These are phyloP conservation scores for Cerastoderma edule DNA, from an alignment of 2,888 invertebrate species.

Conservation along the genomic window DNA sequence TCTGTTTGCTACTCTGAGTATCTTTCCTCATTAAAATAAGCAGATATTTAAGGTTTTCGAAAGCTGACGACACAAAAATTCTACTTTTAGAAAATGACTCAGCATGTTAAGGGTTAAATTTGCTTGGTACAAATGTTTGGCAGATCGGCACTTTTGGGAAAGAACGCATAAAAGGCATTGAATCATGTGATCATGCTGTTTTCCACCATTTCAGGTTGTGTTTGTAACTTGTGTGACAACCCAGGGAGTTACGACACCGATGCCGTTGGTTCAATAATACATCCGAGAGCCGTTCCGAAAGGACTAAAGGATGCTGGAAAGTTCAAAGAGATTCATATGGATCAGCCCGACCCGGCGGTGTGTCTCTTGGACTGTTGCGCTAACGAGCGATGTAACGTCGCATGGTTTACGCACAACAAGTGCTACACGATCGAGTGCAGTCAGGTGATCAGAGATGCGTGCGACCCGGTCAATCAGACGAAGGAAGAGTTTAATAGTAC, in stretches of 20 bases:
- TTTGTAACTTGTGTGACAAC: conserved; percentile 34
- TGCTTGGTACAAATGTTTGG: no score
- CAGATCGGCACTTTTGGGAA: no score
- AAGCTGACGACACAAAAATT: no score
- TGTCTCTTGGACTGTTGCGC: conserved; percentile 53
- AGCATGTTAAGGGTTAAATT: no score
- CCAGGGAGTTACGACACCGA: neutral
- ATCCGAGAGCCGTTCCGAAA: conserved; percentile 32
- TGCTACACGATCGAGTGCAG: conserved; percentile 54
- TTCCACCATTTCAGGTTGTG: conserved; percentile 16
- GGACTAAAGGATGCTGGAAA: conserved; percentile 40
- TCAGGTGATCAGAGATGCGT: conserved; percentile 11
- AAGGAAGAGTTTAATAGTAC: conserved; percentile 27
- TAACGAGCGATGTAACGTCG: conserved; percentile 51
- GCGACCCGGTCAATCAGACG: conserved; percentile 31
- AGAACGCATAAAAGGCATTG: no score
- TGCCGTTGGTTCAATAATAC: conserved; percentile 22
- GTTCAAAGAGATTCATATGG: conserved; percentile 33
- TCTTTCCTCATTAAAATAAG: no score
- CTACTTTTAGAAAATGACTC: no score
- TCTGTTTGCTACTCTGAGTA: no score
- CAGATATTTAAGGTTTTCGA: no score
- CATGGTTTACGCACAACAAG: conserved; percentile 46
- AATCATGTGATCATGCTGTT: no score
- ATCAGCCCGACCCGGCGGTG: conserved; percentile 17